Base-by-base conservation (phyloP, 1,140 invertebrate genomes). In the Lasioglossum baleicum region DNA sequence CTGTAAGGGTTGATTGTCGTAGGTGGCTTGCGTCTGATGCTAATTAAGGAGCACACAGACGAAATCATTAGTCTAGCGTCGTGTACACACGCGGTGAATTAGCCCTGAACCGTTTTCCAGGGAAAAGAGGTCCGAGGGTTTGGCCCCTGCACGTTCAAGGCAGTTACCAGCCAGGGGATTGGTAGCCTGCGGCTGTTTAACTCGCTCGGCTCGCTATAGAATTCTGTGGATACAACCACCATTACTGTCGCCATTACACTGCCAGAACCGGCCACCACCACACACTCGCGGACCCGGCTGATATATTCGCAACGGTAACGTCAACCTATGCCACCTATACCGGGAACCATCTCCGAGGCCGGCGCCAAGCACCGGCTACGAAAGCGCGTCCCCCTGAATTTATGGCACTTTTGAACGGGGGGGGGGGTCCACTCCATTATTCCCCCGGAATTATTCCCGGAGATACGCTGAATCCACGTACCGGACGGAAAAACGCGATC, bases 341-440 rank as follows among this genome's bases (percentile, higher is more conserved):
- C 31, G 44, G 22, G 51, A 40, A n/a, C 20, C 81, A 61, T 73
- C 63, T 82, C 35, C 60, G 31, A 70, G 51, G 65, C 53, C n/a
- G 20, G 42, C 22, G 7, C 22, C 63, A 17, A 58, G 65, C 70
- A 17, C 51, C 53, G 81, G 67, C 26, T 13, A 48, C 63, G 73
- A 68, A 61, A 77, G 56, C 83, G 68, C 83, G 79, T 85, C 82
- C 73, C 58, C 48, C 22, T 20, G 81, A 85, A 90, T 88, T 90
- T 90, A 89, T 89, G 84, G 88, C 82, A 89, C 84, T 90, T 90
- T 87, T 88, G 85, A 89, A 90, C 89, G 85, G 83, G 51, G 5
- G 42, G 83, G 10, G 44, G 44, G 56, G 87, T 87, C 81, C 86
- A 78, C 87, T 89, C 88, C 85, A 90, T 90, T 90, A 90, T 90